Evolutionary conservation across 1,140 invertebrate species (phyloP).

Genomic region (Tribolium castaneum): DNA sequence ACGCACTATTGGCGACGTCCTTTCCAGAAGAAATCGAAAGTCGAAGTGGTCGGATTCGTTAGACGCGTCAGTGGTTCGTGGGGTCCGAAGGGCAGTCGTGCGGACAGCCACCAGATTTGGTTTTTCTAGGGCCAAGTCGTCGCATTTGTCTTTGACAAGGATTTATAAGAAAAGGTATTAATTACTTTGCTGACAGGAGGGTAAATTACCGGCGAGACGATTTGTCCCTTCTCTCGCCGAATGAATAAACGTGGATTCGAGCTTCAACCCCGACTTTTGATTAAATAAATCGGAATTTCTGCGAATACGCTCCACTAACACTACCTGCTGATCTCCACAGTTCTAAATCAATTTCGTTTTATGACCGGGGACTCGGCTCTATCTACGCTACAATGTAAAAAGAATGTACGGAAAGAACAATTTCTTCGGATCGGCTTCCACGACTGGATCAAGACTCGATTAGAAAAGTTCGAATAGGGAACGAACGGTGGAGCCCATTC

Average conservation of each 20-base stretch:
- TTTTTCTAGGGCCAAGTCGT: conserved; percentile 31
- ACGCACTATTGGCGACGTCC: background rate
- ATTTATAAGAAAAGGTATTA: conserved; percentile 41
- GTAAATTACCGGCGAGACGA: conserved; percentile 23
- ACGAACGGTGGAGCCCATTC: too few relatives aligned
- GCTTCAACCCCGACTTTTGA: background rate
- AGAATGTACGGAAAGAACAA: conserved; percentile 10
- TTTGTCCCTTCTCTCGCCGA: conserved; percentile 1
- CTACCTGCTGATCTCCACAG: conserved; percentile 14
- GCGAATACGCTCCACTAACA: conserved; percentile 21
- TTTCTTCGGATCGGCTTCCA: background rate
- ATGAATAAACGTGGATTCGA: conserved; percentile 11
- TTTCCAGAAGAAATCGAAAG: conserved; percentile 7
- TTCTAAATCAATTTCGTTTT: conserved; percentile 30
- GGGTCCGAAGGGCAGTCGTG: conserved; percentile 33
- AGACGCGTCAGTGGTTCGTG: conserved; percentile 40
- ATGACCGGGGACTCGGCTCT: conserved; percentile 6
- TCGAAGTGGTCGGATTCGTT: conserved; percentile 38
- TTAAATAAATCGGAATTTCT: conserved; percentile 19
- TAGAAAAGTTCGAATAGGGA: background rate
- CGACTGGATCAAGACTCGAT: background rate
- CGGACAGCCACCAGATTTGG: conserved; percentile 29
- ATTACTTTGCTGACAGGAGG: conserved; percentile 30
- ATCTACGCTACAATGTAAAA: conserved; percentile 12
- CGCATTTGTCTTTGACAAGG: conserved; percentile 38